Percentiles rank a stretch among this genome's conserved stretches.
phyloP scores from a whole-genome alignment of 2,797 vertebrate genomes.

The Lacerta viridis region DNA sequence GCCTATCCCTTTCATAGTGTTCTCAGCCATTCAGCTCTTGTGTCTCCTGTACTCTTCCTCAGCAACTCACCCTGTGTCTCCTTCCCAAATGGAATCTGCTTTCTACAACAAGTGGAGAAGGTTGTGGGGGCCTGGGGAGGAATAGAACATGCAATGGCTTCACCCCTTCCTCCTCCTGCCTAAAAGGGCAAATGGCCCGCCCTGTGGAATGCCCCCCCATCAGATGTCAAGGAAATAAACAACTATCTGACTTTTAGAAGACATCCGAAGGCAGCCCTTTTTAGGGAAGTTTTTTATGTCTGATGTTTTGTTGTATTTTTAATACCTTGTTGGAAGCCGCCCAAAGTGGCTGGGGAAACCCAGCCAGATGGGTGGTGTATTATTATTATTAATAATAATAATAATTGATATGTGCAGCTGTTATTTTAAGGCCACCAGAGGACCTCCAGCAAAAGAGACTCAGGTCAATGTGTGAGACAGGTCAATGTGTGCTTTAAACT shows the following conservation, averaged over 20 bases:
- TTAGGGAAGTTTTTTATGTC: too few species aligned
- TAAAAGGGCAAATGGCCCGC: background rate
- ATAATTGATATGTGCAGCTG: background rate
- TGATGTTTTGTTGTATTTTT: too few species aligned
- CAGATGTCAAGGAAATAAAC: too few species aligned
- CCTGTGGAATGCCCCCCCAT: too few species aligned
- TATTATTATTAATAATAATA: too few species aligned
- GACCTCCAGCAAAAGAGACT: background rate
- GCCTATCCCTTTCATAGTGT: background rate
- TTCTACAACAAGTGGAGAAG: background rate
- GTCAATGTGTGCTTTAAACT: conserved; percentile 37
- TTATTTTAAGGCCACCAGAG: background rate
- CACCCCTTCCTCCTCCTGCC: background rate
- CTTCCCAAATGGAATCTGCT: background rate
- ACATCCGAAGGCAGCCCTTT: too few species aligned
- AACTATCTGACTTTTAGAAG: too few species aligned
- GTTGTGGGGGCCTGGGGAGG: background rate
- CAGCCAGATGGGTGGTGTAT: too few species aligned
- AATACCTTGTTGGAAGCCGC: too few species aligned
- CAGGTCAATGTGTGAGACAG: background rate
- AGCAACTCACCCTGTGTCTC: too few species aligned
- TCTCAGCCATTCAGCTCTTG: background rate
- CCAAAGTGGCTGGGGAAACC: too few species aligned
- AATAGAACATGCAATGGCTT: background rate
- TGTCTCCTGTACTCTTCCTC: too few species aligned